Evolutionary conservation across 2,113 vertebrate genomes (phyloP).

Genomic region (Paedocypris sp.): DNA sequence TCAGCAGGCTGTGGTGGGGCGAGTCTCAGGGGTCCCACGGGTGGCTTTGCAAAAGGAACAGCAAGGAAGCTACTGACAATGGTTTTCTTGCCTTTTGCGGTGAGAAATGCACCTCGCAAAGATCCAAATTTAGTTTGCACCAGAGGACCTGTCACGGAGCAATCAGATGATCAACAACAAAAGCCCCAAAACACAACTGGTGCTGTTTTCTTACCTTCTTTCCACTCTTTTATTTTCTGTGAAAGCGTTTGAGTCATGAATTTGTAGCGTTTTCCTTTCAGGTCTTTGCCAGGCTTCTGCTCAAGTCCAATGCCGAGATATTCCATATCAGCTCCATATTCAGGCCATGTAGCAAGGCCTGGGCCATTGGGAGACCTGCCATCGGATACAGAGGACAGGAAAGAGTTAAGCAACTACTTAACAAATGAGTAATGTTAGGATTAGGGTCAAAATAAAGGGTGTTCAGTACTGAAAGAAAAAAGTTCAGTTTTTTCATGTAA

Average conservation of each 20-base stretch:
- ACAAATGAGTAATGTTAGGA: no score
- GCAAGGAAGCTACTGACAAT: constrained; percentile 62
- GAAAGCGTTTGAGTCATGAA: constrained; percentile 51
- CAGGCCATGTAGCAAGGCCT: constrained; percentile 52
- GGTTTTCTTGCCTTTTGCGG: constrained; percentile 49
- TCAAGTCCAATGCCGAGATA: constrained; percentile 50
- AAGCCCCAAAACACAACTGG: background rate
- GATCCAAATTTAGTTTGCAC: constrained; percentile 53
- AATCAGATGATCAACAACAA: background rate
- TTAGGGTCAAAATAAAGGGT: no score
- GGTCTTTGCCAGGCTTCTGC: constrained; percentile 37
- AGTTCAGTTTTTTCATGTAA: no score
- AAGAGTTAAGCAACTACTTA: no score
- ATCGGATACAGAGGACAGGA: background rate
- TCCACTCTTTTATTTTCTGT: constrained; percentile 31
- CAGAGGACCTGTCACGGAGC: constrained; percentile 46
- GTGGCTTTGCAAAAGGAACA: constrained; percentile 74
- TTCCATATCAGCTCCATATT: constrained; percentile 44
- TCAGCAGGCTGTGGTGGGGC: constrained; percentile 58
- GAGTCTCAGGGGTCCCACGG: constrained; percentile 65
- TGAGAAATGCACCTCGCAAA: constrained; percentile 55
- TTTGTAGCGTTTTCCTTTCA: constrained; percentile 48
- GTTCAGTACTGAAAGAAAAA: no score
- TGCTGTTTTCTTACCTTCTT: constrained; percentile 2
- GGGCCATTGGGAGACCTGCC: constrained; percentile 57